phyloP scores from a whole-genome alignment of 2,888 invertebrate genomes.

The Strigamia crassipes region DNA sequence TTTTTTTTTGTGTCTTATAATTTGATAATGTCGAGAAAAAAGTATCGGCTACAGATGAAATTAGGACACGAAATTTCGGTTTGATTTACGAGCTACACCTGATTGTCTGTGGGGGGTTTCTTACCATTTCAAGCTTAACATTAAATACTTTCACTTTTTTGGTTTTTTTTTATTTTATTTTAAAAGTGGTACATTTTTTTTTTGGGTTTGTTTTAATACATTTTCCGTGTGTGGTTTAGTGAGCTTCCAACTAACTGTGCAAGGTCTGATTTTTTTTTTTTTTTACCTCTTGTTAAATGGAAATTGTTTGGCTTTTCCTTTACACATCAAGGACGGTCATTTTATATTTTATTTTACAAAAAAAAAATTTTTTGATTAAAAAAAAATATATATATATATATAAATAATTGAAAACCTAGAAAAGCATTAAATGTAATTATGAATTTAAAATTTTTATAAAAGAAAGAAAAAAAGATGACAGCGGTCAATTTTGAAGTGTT shows the following conservation, averaged over 20 bases:
- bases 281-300: not conserved
- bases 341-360: not conserved
- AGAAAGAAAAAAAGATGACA: not conserved
- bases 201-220: not conserved
- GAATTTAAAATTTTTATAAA: too few relatives aligned
- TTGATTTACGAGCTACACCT: not conserved
- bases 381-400: too few relatives aligned
- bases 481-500: not conserved
- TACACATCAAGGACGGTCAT: slow-evolving; percentile 8
- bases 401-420: not conserved
- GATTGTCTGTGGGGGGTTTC: slow-evolving; percentile 7
- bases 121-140: slow-evolving; percentile 18
- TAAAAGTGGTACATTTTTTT: not conserved
- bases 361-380: not conserved
- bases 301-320: slow-evolving; percentile 28
- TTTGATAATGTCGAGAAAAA: not conserved
- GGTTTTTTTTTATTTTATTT: not conserved
- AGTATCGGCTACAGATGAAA: not conserved
- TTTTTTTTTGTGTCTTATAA: not conserved
- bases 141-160: not conserved
- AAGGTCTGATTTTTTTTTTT: not conserved
- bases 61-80: not conserved
- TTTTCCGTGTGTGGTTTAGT: not conserved
- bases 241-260: slow-evolving; percentile 34
- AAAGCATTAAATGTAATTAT: not conserved